Conservation (phyloP, 2,113 vertebrate genomes). For the Gulo gulo region DNA sequence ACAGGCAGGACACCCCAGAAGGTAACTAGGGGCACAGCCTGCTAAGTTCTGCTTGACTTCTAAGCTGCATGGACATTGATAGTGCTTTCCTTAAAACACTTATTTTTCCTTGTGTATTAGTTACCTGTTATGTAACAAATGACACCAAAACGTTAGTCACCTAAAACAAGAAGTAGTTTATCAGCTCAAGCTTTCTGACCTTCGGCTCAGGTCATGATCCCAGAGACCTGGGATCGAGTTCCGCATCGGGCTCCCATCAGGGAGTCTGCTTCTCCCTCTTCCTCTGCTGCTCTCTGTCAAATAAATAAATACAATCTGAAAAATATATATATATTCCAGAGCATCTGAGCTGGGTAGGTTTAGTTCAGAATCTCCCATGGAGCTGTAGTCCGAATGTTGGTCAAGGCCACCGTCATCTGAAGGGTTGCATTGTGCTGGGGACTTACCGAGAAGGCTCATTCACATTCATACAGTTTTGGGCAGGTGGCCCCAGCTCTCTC, state of each 20-base stretch:
- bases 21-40: not conserved
- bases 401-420: not conserved
- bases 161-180: not conserved
- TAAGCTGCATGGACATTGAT: not conserved
- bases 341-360: not conserved
- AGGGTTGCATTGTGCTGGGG: not conserved
- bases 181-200: not conserved
- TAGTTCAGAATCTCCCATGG: not conserved
- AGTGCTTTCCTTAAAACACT: not conserved
- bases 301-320: too few relatives aligned
- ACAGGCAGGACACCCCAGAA: not conserved
- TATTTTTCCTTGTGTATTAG: not conserved
- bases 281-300: too few relatives aligned
- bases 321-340: not conserved
- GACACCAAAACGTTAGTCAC: not conserved
- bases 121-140: not conserved
- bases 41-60: not conserved
- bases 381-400: not conserved
- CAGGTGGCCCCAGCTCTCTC: not conserved
- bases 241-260: too few relatives aligned
- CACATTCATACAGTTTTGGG: not conserved
- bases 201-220: too few relatives aligned
- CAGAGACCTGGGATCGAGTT: too few relatives aligned
- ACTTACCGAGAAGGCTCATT: not conserved
- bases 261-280: too few relatives aligned